Conservation (phyloP, 37 sponge, comb jelly and placozoan genomes). For the Hexactinellida sp. region DNA sequence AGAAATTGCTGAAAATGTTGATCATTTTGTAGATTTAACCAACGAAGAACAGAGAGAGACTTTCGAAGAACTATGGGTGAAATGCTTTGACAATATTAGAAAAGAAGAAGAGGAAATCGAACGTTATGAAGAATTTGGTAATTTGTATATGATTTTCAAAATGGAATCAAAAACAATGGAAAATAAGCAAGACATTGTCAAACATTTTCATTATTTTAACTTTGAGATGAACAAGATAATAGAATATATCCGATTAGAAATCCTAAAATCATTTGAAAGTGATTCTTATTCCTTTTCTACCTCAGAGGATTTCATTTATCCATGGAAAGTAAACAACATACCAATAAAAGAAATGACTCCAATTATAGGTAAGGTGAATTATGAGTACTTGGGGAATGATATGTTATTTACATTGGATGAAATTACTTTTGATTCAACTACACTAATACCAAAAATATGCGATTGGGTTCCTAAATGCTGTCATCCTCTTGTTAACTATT, state of each 20-base stretch:
- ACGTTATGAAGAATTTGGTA: background rate
- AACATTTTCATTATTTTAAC: background rate
- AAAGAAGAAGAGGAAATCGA: background rate
- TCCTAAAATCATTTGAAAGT: background rate
- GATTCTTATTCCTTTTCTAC: background rate
- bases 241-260: background rate
- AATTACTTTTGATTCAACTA: background rate
- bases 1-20: background rate
- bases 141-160: background rate
- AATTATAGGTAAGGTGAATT: background rate
- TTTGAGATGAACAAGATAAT: background rate
- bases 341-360: background rate
- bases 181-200: background rate
- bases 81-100: background rate
- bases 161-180: background rate
- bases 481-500: background rate
- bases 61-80: background rate
- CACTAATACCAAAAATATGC: background rate
- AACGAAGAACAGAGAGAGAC: background rate
- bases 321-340: background rate
- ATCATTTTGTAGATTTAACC: background rate
- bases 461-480: background rate
- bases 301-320: background rate
- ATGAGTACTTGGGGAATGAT: background rate
- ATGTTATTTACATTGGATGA: background rate